Evolutionary conservation across 2,113 vertebrate species (phyloP).

Genomic region (Oreochromis aureus): DNA sequence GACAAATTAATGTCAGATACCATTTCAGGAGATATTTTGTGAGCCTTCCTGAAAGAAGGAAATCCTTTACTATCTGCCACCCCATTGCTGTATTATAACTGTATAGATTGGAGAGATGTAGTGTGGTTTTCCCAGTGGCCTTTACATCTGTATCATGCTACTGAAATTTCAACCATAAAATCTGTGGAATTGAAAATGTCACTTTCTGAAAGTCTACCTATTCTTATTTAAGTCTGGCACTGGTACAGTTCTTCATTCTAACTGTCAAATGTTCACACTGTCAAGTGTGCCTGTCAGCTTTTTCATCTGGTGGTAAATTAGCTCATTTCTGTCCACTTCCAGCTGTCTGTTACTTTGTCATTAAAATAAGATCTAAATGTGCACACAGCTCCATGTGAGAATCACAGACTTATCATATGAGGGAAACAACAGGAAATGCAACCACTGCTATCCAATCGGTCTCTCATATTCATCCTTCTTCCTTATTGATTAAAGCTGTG

Average conservation of each 20-base stretch:
- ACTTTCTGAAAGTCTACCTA: not conserved
- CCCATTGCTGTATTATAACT: not conserved
- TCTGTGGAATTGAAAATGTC: not conserved
- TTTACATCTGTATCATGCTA: not conserved
- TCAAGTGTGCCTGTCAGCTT: not conserved
- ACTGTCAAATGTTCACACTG: not conserved
- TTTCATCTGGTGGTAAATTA: slow-evolving; percentile 1
- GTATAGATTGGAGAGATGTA: not conserved
- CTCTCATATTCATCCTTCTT: not conserved
- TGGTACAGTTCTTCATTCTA: not conserved
- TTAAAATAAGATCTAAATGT: not conserved
- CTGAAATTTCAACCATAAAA: not conserved
- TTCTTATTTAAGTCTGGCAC: not conserved
- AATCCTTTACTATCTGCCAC: not conserved
- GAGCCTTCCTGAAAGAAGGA: not conserved
- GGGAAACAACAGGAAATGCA: not conserved
- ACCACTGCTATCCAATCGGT: not conserved
- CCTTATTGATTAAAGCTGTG: not conserved
- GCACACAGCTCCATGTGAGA: not conserved
- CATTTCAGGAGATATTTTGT: not conserved
- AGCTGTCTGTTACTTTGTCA: slow-evolving; percentile 9
- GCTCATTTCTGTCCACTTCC: not conserved
- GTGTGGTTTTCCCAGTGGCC: not conserved
- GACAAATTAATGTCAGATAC: not conserved
- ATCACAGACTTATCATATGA: not conserved